These are phyloP conservation scores for Calycopis cecrops DNA, from an alignment of 1,140 invertebrate genomes.

Conservation along the genomic window DNA sequence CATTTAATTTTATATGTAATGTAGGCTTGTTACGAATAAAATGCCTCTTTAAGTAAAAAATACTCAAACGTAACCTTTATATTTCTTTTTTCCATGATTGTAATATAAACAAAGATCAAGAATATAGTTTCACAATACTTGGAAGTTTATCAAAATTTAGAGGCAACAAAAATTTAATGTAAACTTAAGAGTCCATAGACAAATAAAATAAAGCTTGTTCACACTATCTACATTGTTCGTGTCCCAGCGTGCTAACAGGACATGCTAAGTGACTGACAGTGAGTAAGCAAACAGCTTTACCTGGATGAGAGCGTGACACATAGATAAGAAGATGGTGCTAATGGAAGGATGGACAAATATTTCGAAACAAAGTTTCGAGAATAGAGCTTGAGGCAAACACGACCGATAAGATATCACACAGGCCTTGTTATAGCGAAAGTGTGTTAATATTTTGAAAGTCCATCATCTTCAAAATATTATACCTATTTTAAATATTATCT, in stretches of 20 bases:
- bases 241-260: not conserved
- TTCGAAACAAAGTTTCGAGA: slow-evolving; percentile 19
- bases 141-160: slow-evolving; percentile 1
- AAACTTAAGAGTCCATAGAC: not conserved
- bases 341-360: slow-evolving; percentile 24
- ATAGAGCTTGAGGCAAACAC: slow-evolving; percentile 12
- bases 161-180: not conserved
- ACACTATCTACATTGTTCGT: slow-evolving; percentile 16
- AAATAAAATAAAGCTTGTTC: slow-evolving; percentile 17
- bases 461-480: too few relatives aligned
- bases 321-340: slow-evolving; percentile 23
- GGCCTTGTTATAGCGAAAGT: not conserved
- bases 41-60: too few relatives aligned
- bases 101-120: too few relatives aligned
- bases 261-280: slow-evolving; percentile 17
- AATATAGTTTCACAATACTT: not conserved
- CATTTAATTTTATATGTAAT: too few relatives aligned
- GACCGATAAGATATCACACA: slow-evolving; percentile 19
- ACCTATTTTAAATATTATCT: too few relatives aligned
- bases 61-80: too few relatives aligned
- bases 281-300: slow-evolving; percentile 19
- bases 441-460: not conserved
- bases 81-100: too few relatives aligned
- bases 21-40: too few relatives aligned
- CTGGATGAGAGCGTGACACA: slow-evolving; percentile 22